Conservation (phyloP, 2,113 vertebrate species). For the Bubalus kerabau region DNA sequence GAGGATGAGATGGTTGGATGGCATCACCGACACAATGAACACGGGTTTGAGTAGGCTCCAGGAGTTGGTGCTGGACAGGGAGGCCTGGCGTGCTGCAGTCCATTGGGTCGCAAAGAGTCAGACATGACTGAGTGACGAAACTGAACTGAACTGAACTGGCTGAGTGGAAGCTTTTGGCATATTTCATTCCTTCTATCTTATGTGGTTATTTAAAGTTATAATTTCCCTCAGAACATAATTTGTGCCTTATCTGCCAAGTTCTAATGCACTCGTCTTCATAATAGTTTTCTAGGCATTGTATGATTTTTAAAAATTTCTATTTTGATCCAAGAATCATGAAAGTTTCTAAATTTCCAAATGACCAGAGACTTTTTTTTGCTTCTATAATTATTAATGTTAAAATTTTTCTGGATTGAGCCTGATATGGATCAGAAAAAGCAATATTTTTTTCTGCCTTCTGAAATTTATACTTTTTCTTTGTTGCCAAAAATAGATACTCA, state of each 20-base stretch:
- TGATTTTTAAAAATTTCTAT: not conserved
- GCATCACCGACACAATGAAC: fast-evolving
- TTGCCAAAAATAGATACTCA: not conserved
- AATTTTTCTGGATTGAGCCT: not conserved
- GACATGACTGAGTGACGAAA: not conserved
- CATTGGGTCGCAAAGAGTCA: not conserved
- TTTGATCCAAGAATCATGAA: not conserved
- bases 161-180: not conserved
- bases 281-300: not conserved
- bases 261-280: not conserved
- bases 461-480: not conserved
- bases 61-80: not conserved
- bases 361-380: not conserved
- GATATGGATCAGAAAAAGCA: not conserved
- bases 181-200: not conserved
- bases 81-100: not conserved
- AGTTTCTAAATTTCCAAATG: not conserved
- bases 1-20: not conserved
- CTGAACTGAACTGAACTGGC: not conserved
- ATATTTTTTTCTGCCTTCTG: not conserved
- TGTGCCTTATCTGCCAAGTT: not conserved
- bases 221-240: not conserved
- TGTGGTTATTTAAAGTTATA: not conserved
- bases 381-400: not conserved
- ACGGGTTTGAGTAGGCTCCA: fast-evolving